phyloP scores from a whole-genome alignment of 1,140 invertebrate species.

The Drosophila tropicalis region DNA sequence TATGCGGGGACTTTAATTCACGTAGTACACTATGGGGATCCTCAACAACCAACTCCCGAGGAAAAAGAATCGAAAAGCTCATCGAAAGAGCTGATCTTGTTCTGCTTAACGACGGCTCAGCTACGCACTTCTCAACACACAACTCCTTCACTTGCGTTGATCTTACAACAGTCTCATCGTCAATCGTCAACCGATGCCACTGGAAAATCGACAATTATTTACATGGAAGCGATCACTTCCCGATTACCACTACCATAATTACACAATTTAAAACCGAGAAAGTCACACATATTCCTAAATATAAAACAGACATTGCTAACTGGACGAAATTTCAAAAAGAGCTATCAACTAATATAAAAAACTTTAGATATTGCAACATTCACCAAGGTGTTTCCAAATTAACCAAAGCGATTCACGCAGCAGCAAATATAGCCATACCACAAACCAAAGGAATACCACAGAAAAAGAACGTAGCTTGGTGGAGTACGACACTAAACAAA shows the following conservation, averaged over 20 bases:
- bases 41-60: background rate
- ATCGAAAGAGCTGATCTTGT: background rate
- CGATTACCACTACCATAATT: too few relatives aligned
- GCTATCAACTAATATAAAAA: background rate
- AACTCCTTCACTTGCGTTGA: too few relatives aligned
- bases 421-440: conserved; percentile 3
- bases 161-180: too few relatives aligned
- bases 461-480: background rate
- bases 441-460: conserved; percentile 3
- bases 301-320: background rate
- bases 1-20: background rate
- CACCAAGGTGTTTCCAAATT: too few relatives aligned
- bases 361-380: background rate
- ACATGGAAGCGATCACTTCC: too few relatives aligned
- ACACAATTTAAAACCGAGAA: too few relatives aligned
- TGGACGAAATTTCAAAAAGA: background rate
- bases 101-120: background rate
- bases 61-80: background rate
- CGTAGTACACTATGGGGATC: background rate
- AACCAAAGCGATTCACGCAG: background rate
- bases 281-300: too few relatives aligned
- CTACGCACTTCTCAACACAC: too few relatives aligned
- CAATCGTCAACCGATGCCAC: too few relatives aligned
- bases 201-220: too few relatives aligned
- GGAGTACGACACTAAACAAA: background rate